A percentile compares a stretch with the other conserved stretches of the same genome.
Conservation (phyloP, 1,140 invertebrate species). For the Aphelenchoides avenae region DNA sequence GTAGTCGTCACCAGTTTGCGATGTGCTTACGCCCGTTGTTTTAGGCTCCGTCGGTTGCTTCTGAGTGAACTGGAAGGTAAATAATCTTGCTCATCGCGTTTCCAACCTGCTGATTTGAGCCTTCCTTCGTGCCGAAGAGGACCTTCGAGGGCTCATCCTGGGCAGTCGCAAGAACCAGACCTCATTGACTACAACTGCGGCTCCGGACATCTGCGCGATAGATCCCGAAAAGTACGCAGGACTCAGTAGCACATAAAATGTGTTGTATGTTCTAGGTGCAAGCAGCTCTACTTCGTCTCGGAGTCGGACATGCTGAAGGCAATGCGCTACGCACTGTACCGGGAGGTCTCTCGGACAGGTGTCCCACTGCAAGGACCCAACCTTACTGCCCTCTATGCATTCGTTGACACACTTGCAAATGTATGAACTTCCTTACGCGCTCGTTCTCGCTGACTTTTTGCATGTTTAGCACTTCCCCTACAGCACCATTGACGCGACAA, state of each 20-base stretch:
- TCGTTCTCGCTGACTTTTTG: neutral
- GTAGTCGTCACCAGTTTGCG: neutral
- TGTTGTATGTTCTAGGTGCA: constrained; percentile 28
- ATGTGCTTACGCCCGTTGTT: constrained; percentile 8
- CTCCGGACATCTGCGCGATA: constrained; percentile 23
- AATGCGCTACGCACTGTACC: constrained; percentile 42
- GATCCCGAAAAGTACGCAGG: constrained; percentile 36
- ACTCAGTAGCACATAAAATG: constrained; percentile 17
- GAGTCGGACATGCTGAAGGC: constrained; percentile 59
- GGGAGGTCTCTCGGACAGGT: constrained; percentile 42
- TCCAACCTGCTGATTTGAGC: no score
- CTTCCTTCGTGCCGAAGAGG: constrained; percentile 20
- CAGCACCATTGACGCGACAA: constrained; percentile 22
- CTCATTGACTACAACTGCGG: neutral
- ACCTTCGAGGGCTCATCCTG: neutral
- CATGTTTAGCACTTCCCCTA: constrained; percentile 54
- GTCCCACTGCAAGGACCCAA: constrained; percentile 45
- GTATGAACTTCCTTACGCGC: constrained; percentile 16
- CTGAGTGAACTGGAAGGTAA: constrained; percentile 36
- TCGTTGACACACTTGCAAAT: constrained; percentile 53
- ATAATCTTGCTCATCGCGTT: no score
- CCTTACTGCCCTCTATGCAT: constrained; percentile 50
- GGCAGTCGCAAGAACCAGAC: neutral
- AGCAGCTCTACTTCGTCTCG: constrained; percentile 50
- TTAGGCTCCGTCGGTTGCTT: constrained; percentile 34